Conservation (phyloP, 1,140 invertebrate species). For the Trissolcus basalis region DNA sequence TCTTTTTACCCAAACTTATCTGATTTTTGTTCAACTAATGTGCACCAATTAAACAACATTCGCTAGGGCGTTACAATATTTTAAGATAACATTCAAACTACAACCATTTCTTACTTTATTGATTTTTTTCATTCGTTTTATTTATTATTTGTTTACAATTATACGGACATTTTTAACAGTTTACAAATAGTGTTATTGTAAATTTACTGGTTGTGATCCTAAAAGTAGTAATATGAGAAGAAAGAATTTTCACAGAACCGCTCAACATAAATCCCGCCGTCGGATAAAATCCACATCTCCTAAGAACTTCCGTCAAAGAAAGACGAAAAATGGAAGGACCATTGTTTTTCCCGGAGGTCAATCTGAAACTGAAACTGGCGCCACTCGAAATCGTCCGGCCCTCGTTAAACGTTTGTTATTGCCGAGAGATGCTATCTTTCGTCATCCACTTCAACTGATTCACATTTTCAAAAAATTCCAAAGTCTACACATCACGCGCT, state of each 20-base stretch:
- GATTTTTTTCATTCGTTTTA: too few relatives aligned
- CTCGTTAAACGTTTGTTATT: slow-evolving; percentile 73
- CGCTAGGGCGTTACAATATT: not conserved
- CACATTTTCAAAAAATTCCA: slow-evolving; percentile 65
- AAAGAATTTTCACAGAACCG: slow-evolving; percentile 7
- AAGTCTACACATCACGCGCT: slow-evolving; percentile 37
- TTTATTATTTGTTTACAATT: too few relatives aligned
- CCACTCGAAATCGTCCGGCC: slow-evolving; percentile 63
- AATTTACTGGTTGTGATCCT: too few relatives aligned
- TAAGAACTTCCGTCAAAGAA: slow-evolving; percentile 36
- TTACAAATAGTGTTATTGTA: too few relatives aligned
- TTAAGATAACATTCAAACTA: too few relatives aligned
- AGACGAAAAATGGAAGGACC: slow-evolving; percentile 50
- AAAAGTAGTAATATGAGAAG: not conserved
- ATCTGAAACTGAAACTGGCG: slow-evolving; percentile 66
- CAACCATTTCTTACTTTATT: too few relatives aligned
- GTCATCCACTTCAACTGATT: slow-evolving; percentile 53
- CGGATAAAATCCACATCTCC: slow-evolving; percentile 5
- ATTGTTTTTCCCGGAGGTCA: slow-evolving; percentile 61
- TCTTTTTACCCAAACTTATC: slow-evolving; percentile 18
- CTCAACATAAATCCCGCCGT: slow-evolving; percentile 9
- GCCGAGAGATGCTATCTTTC: slow-evolving; percentile 68
- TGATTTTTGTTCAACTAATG: slow-evolving; percentile 20
- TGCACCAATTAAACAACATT: slow-evolving; percentile 1
- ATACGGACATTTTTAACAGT: too few relatives aligned